Percentiles rank a stretch among this genome's conserved stretches.
Evolutionary conservation across 2,113 vertebrate genomes (phyloP).

Genomic region (Silurus asotus): DNA sequence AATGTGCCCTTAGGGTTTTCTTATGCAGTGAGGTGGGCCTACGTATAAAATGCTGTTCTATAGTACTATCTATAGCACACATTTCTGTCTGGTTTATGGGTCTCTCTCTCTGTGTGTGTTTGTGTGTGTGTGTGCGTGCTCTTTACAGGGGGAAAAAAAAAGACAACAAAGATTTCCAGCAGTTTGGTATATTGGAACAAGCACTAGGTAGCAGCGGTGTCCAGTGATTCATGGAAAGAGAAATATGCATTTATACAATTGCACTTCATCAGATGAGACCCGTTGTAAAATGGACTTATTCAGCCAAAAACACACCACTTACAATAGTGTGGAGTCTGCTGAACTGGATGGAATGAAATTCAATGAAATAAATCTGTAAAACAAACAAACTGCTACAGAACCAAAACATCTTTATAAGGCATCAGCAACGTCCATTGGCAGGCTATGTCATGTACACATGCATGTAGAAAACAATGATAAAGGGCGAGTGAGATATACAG

Average conservation of each 20-base stretch:
- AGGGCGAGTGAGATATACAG: neutral
- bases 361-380: conserved; percentile 51
- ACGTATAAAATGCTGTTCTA: conserved; percentile 1
- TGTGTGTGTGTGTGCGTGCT: neutral
- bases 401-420: conserved; percentile 76
- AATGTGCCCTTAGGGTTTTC: neutral
- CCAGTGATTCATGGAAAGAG: conserved; percentile 81
- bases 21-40: neutral
- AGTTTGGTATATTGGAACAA: conserved; percentile 86
- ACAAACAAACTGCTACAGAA: conserved; percentile 31
- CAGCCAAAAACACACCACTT: conserved; percentile 71
- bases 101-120: too few species aligned
- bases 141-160: conserved; percentile 6
- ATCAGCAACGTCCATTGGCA: conserved; percentile 88
- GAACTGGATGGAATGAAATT: conserved; percentile 18
- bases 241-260: conserved; percentile 86
- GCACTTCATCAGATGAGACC: conserved; percentile 84
- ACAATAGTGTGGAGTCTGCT: conserved; percentile 70
- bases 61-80: neutral
- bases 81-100: neutral
- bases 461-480: conserved; percentile 65
- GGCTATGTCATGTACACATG: conserved; percentile 83
- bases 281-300: conserved; percentile 77
- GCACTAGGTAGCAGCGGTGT: conserved; percentile 88
- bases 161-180: conserved; percentile 27